phyloP scores from a whole-genome alignment of 2,797 vertebrate genomes.

The Triplophysa bombifrons region DNA sequence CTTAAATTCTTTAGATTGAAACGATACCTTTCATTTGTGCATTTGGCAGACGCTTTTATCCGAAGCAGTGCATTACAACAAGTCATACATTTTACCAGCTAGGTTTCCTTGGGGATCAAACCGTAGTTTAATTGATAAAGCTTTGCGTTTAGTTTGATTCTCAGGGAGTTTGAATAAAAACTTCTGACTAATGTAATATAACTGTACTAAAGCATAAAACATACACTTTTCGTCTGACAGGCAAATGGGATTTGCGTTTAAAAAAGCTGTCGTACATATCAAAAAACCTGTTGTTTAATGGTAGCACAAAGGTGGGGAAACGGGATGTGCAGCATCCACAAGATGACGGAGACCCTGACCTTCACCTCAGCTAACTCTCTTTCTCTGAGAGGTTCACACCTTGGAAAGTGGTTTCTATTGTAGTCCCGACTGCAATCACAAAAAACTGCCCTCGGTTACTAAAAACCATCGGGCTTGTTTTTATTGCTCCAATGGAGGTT shows the following conservation, averaged over 20 bases:
- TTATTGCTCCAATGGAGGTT: slow-evolving; percentile 30
- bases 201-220: too few species aligned
- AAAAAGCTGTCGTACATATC: background rate
- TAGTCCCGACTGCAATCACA: background rate
- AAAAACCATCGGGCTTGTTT: slow-evolving; percentile 34
- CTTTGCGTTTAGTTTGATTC: background rate
- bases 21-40: too few species aligned
- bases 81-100: too few species aligned
- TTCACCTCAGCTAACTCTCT: slow-evolving; percentile 41
- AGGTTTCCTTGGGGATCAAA: too few species aligned
- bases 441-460: slow-evolving; percentile 20
- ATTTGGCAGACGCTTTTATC: too few species aligned
- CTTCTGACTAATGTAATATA: background rate
- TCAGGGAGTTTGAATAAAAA: background rate
- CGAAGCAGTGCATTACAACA: too few species aligned
- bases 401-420: background rate
- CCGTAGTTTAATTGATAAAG: background rate
- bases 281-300: slow-evolving; percentile 31
- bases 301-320: slow-evolving; percentile 37
- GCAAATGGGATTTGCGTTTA: too few species aligned
- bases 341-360: slow-evolving; percentile 41
- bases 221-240: background rate
- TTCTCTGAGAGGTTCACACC: background rate
- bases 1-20: too few species aligned
- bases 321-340: slow-evolving; percentile 18